A percentile compares a stretch with the other conserved stretches of the same genome.
These are phyloP conservation scores for Pelmatolapia mariae DNA, from an alignment of 2,113 vertebrate species.

Conservation along the genomic window DNA sequence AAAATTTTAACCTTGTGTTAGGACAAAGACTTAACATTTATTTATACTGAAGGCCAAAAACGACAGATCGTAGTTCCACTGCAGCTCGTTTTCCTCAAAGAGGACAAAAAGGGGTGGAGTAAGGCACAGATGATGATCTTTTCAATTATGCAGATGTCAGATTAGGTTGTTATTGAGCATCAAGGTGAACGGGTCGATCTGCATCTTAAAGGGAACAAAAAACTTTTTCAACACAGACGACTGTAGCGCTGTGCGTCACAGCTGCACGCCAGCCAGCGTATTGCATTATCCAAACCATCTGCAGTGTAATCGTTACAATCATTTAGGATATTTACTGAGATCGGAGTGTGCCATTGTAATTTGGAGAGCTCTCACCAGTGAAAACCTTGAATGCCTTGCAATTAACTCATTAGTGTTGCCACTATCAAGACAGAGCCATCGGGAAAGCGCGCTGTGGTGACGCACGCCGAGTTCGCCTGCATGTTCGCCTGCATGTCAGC, in stretches of 20 bases:
- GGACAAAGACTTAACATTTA: constrained; percentile 35
- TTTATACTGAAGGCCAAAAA: constrained; percentile 3
- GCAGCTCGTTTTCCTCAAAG: background rate
- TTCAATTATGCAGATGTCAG: constrained; percentile 43
- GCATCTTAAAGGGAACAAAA: background rate
- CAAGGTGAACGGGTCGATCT: background rate
- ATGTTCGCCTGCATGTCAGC: background rate
- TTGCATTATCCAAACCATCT: background rate
- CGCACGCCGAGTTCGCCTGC: background rate
- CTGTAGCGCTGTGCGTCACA: background rate
- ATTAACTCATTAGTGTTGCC: background rate
- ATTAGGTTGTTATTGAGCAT: background rate
- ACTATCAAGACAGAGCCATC: background rate
- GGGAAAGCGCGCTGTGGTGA: background rate
- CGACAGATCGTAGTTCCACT: background rate
- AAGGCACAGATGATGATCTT: constrained; percentile 15
- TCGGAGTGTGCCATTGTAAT: background rate
- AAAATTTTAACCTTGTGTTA: constrained; percentile 23
- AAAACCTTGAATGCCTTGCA: background rate
- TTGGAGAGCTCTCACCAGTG: background rate
- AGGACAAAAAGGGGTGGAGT: background rate
- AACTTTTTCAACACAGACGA: background rate
- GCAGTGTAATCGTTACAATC: background rate
- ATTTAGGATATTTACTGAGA: background rate
- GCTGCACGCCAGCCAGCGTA: background rate